phyloP scores from a whole-genome alignment of 64 coral and sea anemone genomes.

The Dendronephthya gigantea region DNA sequence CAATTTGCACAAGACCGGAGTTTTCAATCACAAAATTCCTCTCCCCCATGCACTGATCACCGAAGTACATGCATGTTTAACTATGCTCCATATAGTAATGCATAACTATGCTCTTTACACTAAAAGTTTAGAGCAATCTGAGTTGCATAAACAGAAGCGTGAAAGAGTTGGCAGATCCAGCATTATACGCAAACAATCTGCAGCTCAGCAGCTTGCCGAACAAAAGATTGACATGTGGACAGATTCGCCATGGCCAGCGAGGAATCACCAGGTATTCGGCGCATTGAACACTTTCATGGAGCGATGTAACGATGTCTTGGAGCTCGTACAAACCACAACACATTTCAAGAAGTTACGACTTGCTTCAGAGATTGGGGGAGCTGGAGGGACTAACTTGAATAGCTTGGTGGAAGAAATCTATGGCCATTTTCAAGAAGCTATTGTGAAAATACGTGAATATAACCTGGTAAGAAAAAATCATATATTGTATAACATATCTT shows the following conservation, averaged over 20 bases:
- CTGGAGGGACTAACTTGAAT: slow-evolving; percentile 69
- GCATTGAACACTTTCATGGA: slow-evolving; percentile 96
- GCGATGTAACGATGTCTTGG: slow-evolving; percentile 95
- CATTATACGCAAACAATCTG: background rate
- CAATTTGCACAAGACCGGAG: too few relatives aligned
- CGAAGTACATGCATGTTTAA: too few relatives aligned
- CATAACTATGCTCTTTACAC: too few relatives aligned
- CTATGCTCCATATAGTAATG: too few relatives aligned
- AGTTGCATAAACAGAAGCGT: background rate
- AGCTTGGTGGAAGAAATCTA: slow-evolving; percentile 83
- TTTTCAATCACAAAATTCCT: too few relatives aligned
- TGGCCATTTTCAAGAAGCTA: slow-evolving; percentile 55
- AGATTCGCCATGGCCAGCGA: slow-evolving; percentile 86
- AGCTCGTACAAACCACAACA: slow-evolving; percentile 95
- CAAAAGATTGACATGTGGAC: slow-evolving; percentile 67
- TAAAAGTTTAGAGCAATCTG: background rate
- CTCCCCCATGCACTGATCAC: too few relatives aligned
- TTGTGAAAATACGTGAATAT: slow-evolving; percentile 64
- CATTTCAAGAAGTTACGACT: slow-evolving; percentile 85
- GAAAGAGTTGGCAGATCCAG: background rate
- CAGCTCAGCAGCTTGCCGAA: background rate
- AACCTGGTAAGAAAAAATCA: slow-evolving; percentile 39
- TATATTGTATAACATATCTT: too few relatives aligned
- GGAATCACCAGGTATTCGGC: slow-evolving; percentile 62
- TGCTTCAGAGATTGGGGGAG: slow-evolving; percentile 78